phyloP scores from a whole-genome alignment of 2,113 vertebrate species.

The Meleagris gallopavo region DNA sequence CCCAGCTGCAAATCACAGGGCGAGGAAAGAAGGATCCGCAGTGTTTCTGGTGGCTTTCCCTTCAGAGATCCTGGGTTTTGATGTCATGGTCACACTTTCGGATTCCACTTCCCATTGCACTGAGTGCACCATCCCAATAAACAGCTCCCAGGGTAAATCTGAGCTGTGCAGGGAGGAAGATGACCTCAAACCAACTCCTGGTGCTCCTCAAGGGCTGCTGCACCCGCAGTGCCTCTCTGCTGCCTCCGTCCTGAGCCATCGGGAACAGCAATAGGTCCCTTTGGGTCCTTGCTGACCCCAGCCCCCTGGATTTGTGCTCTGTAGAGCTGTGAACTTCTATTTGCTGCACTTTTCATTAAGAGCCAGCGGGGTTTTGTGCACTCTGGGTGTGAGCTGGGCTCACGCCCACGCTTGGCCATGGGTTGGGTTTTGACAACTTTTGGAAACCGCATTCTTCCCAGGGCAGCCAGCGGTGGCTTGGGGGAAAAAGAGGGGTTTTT shows the following conservation, averaged over 20 bases:
- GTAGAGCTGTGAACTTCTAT: not conserved
- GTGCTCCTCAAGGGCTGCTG: not conserved
- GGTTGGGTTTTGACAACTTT: not conserved
- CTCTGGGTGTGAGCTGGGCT: not conserved
- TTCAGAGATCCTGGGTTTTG: not conserved
- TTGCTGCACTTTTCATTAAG: not conserved
- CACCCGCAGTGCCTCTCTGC: not conserved
- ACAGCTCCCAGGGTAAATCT: not conserved
- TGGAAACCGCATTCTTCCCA: not conserved
- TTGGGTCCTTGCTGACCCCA: accelerated
- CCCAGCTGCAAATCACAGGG: accelerated
- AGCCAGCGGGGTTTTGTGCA: accelerated
- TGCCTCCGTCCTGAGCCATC: not conserved
- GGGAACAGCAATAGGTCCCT: not conserved
- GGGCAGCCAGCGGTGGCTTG: accelerated
- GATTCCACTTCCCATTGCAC: not conserved
- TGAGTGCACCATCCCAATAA: not conserved
- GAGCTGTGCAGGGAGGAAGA: not conserved
- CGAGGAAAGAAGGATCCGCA: not conserved
- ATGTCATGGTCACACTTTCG: not conserved
- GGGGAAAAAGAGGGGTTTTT: too few relatives aligned
- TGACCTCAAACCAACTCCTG: not conserved
- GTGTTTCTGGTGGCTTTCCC: not conserved
- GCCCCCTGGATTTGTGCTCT: too few relatives aligned
- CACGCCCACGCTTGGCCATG: not conserved